A percentile compares a stretch with the other conserved stretches of the same genome.
These are phyloP conservation scores for Hemicordylus capensis DNA, from an alignment of 2,113 vertebrate genomes.

Conservation along the genomic window DNA sequence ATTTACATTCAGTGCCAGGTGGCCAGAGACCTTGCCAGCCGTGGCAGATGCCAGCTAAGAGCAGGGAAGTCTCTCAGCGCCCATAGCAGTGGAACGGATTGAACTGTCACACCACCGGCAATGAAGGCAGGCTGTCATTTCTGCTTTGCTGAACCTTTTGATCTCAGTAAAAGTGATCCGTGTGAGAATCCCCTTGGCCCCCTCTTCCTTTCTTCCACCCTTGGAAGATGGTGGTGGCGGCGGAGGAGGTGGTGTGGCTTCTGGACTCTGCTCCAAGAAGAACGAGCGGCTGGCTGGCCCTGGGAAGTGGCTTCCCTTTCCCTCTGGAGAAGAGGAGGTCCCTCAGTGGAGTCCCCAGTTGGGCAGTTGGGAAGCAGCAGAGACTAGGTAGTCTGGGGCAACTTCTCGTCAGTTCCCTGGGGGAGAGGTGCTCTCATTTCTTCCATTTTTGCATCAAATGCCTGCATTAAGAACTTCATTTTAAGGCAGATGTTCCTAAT, in stretches of 20 bases:
- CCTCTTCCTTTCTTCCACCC: neutral
- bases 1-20: neutral
- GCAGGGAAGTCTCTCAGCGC: rapidly evolving
- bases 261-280: rapidly evolving
- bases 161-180: neutral
- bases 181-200: neutral
- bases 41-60: neutral
- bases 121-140: neutral
- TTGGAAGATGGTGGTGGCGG: rapidly evolving
- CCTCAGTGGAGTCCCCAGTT: rapidly evolving
- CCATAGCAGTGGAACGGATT: rapidly evolving
- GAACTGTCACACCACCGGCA: rapidly evolving
- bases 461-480: too few relatives aligned
- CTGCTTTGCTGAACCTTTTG: conserved; percentile 22
- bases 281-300: rapidly evolving
- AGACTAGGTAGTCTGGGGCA: neutral
- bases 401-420: neutral
- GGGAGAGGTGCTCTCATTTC: neutral
- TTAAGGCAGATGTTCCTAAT: neutral
- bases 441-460: too few relatives aligned
- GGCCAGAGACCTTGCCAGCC: rapidly evolving
- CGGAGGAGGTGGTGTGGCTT: neutral
- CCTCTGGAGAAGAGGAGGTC: rapidly evolving
- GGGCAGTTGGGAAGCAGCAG: neutral
- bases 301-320: neutral